Conservation (phyloP, 1,140 invertebrate species). For the Drosophila chauvacae region DNA sequence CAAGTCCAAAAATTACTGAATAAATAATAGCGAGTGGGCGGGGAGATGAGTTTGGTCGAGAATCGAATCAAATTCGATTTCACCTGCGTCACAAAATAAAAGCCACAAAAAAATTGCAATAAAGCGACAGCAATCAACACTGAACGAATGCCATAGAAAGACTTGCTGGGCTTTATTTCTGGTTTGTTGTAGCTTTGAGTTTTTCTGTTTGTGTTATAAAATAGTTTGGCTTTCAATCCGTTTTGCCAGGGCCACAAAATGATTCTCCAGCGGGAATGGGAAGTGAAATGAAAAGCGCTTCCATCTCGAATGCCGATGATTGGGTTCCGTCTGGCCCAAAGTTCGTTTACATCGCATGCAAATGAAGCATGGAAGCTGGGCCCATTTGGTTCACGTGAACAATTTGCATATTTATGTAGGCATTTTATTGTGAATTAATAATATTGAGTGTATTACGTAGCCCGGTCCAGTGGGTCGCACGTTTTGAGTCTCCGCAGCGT, state of each 20-base stretch:
- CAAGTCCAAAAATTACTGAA: conserved; percentile 33
- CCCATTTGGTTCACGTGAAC: conserved; percentile 54
- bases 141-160: conserved; percentile 33
- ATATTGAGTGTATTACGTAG: conserved; percentile 49
- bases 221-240: conserved; percentile 26
- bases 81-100: conserved; percentile 67
- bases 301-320: conserved; percentile 11
- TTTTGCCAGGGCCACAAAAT: conserved; percentile 1
- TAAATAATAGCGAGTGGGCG: conserved; percentile 9
- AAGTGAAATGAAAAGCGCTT: conserved; percentile 33
- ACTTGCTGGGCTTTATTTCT: conserved; percentile 38
- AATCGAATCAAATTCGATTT: conserved; percentile 47
- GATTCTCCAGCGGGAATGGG: conserved; percentile 18
- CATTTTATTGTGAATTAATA: conserved; percentile 44
- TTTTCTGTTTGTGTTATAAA: conserved; percentile 12
- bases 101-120: conserved; percentile 30
- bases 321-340: conserved; percentile 16
- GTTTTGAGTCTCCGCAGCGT: conserved; percentile 34
- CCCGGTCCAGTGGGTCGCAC: conserved; percentile 42
- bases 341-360: conserved; percentile 71
- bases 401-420: conserved; percentile 42
- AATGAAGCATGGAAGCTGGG: conserved; percentile 28
- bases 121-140: conserved; percentile 17
- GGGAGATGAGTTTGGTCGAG: conserved; percentile 11
- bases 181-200: conserved; percentile 15